Conservation (phyloP, 2,888 invertebrate species). For the Rhabditoides inermis region DNA sequence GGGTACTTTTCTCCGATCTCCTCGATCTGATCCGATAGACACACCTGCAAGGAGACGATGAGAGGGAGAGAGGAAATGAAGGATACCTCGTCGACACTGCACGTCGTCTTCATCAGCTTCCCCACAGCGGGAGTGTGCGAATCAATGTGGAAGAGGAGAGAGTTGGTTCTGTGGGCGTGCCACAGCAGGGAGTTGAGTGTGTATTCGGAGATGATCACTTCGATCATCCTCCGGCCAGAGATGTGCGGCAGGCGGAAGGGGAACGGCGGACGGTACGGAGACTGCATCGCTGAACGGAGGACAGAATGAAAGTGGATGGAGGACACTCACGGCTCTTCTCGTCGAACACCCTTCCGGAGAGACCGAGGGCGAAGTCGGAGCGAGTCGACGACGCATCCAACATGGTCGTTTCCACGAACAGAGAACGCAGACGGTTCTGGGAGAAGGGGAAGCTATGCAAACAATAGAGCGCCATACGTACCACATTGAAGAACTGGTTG, state of each 20-base stretch:
- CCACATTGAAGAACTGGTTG: slow-evolving; percentile 32
- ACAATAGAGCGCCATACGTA: slow-evolving; percentile 4
- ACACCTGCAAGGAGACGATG: slow-evolving; percentile 11
- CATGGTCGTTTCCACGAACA: slow-evolving; percentile 30
- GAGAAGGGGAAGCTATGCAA: background rate
- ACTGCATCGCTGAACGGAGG: background rate
- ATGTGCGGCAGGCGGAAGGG: slow-evolving; percentile 31
- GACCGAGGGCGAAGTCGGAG: slow-evolving; percentile 30
- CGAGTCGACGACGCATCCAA: slow-evolving; percentile 28
- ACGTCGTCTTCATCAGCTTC: slow-evolving; percentile 29
- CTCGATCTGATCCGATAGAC: slow-evolving; percentile 31
- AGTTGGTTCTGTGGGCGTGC: slow-evolving; percentile 37
- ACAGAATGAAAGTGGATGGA: background rate
- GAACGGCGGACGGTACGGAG: slow-evolving; percentile 24
- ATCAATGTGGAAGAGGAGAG: slow-evolving; percentile 35
- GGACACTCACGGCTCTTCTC: slow-evolving; percentile 20
- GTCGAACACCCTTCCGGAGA: slow-evolving; percentile 28
- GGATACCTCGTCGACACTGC: slow-evolving; percentile 24
- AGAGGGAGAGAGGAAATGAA: background rate
- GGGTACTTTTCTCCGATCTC: slow-evolving; percentile 29
- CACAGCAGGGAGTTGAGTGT: slow-evolving; percentile 29
- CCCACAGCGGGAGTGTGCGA: slow-evolving; percentile 31
- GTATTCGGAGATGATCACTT: slow-evolving; percentile 29
- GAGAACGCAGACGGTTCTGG: slow-evolving; percentile 26
- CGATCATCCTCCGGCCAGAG: slow-evolving; percentile 21